Evolutionary conservation across 2,888 invertebrate genomes (phyloP).

Genomic region (Junonia oenone): DNA sequence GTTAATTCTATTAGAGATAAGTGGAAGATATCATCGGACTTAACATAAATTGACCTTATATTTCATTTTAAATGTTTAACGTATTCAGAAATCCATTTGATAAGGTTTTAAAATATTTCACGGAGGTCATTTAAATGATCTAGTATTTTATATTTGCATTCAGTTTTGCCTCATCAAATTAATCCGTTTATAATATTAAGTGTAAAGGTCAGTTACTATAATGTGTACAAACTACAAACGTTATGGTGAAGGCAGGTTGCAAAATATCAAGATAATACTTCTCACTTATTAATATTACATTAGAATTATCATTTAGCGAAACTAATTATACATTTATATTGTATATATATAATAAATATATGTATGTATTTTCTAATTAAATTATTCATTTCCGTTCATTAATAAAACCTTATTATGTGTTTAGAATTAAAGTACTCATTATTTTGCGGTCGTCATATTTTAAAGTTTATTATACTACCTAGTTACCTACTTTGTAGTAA

Average conservation of each 20-base stretch:
- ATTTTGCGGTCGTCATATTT: background rate
- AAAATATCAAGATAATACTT: background rate
- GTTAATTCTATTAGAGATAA: background rate
- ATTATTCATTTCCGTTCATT: background rate
- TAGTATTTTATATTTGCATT: too few relatives aligned
- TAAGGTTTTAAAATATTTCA: too few relatives aligned
- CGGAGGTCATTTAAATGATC: too few relatives aligned
- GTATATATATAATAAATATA: too few relatives aligned
- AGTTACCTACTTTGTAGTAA: too few relatives aligned
- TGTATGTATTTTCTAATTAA: background rate
- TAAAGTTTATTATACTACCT: too few relatives aligned
- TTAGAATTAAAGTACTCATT: background rate
- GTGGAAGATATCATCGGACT: slow-evolving; percentile 8
- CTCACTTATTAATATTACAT: background rate
- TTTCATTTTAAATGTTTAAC: too few relatives aligned
- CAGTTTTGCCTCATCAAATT: slow-evolving; percentile 3
- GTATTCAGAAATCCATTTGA: too few relatives aligned
- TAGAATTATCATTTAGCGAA: background rate
- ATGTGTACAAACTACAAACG: background rate
- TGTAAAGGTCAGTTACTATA: slow-evolving; percentile 14
- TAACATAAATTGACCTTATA: too few relatives aligned
- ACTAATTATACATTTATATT: background rate
- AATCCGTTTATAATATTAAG: slow-evolving; percentile 1
- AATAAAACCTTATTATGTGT: background rate
- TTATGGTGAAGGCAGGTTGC: slow-evolving; percentile 7